Conservation (phyloP, 2,797 vertebrate genomes). For the Sebastes elongatus region DNA sequence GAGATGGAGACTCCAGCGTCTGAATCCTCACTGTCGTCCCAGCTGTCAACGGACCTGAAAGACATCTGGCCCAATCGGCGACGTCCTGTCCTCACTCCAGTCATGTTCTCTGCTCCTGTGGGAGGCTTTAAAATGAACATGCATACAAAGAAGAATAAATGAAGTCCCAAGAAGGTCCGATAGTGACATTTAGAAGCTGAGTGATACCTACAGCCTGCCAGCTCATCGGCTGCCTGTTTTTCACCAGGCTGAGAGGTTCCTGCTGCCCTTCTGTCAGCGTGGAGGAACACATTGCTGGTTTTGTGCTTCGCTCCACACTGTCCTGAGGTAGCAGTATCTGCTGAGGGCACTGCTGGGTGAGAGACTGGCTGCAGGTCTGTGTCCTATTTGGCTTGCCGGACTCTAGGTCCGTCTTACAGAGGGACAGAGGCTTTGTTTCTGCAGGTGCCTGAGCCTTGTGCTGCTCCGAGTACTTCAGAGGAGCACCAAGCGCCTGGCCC, state of each 20-base stretch:
- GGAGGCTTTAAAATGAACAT: not conserved
- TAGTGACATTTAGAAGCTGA: not conserved
- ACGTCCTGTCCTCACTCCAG: constrained; percentile 82
- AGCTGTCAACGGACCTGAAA: constrained; percentile 83
- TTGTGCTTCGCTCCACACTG: constrained; percentile 55
- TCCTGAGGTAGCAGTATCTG: constrained; percentile 82
- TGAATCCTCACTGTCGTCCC: constrained; percentile 83
- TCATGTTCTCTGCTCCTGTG: constrained; percentile 67
- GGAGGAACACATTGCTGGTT: not conserved
- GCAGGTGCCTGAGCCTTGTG: constrained; percentile 63
- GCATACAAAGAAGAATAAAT: not conserved
- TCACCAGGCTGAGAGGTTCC: constrained; percentile 67
- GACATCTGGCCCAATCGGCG: constrained; percentile 89
- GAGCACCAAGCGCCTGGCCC: constrained; percentile 86
- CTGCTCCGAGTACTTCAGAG: constrained; percentile 79
- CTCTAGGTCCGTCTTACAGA: constrained; percentile 57
- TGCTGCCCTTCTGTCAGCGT: constrained; percentile 16
- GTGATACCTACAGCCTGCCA: constrained; percentile 24
- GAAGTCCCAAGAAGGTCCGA: not conserved
- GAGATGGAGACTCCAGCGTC: constrained; percentile 86
- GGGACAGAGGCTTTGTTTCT: constrained; percentile 60
- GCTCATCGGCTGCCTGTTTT: constrained; percentile 38
- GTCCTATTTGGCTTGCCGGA: constrained; percentile 62
- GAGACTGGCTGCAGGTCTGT: constrained; percentile 67
- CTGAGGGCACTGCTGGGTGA: constrained; percentile 82